Percentiles rank a stretch among this genome's conserved stretches.
phyloP scores from a whole-genome alignment of 2,797 vertebrate genomes.

The Scolopax rusticola region DNA sequence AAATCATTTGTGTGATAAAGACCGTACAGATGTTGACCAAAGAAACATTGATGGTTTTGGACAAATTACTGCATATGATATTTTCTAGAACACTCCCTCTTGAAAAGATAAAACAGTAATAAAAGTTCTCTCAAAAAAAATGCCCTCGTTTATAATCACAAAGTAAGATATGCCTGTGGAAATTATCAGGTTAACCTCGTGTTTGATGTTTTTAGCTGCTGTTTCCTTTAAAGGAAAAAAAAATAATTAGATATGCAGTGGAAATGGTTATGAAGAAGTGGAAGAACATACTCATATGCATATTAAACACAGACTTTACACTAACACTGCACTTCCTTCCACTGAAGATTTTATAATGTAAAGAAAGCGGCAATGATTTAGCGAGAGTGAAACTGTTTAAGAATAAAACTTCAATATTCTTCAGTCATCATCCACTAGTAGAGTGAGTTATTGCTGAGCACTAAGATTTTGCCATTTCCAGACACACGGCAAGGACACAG shows the following conservation, averaged over 20 bases:
- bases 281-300: not conserved
- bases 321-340: not conserved
- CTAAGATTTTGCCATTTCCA: not conserved
- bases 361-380: not conserved
- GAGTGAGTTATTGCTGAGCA: not conserved
- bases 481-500: not conserved
- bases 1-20: constrained; percentile 51
- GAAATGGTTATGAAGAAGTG: not conserved
- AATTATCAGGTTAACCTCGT: constrained; percentile 2
- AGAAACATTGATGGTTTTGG: not conserved
- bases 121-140: constrained; percentile 15
- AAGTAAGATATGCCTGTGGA: not conserved
- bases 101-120: constrained; percentile 38
- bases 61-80: not conserved
- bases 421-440: not conserved
- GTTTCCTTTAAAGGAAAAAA: not conserved
- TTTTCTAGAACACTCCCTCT: constrained; percentile 44
- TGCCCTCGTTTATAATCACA: not conserved
- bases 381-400: not conserved
- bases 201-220: not conserved
- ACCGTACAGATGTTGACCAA: not conserved
- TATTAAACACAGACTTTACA: not conserved
- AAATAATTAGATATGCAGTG: not conserved
- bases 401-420: not conserved
- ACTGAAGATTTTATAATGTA: not conserved